Conservation (phyloP, 1,140 invertebrate genomes). For the Saxidomus purpurata region DNA sequence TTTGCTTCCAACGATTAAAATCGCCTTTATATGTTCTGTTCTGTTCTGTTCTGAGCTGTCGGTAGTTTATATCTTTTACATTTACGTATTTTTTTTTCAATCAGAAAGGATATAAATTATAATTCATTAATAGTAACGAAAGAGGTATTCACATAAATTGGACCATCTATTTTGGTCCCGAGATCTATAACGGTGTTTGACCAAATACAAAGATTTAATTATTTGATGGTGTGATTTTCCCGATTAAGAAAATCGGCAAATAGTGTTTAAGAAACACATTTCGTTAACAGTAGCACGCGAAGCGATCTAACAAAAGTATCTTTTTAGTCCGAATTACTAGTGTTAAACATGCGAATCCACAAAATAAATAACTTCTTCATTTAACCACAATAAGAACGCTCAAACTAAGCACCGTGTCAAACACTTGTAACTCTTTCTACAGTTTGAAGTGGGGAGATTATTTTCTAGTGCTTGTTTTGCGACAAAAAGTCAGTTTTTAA, state of each 20-base stretch:
- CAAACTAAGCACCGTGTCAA: not conserved
- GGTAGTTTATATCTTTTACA: no score
- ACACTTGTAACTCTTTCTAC: slow-evolving; percentile 12
- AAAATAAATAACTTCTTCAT: slow-evolving; percentile 6
- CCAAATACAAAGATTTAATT: slow-evolving; percentile 33
- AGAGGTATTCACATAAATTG: no score
- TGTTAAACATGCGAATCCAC: slow-evolving; percentile 37
- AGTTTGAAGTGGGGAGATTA: not conserved
- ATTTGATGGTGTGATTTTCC: slow-evolving; percentile 16
- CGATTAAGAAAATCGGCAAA: slow-evolving; percentile 36
- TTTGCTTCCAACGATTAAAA: no score
- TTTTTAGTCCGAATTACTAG: slow-evolving; percentile 6
- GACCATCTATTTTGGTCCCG: not conserved
- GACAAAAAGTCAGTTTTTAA: slow-evolving; percentile 35
- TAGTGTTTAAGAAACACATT: slow-evolving; percentile 13
- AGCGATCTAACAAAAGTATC: slow-evolving; percentile 8
- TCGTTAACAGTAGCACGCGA: not conserved
- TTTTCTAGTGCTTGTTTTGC: slow-evolving; percentile 19
- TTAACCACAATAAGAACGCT: not conserved
- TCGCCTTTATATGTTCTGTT: no score
- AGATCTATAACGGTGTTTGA: not conserved
- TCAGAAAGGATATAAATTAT: no score
- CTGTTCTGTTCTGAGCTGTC: no score
- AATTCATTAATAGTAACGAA: no score
- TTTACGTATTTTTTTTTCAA: no score